phyloP scores from a whole-genome alignment of 2,113 vertebrate species.

The Cebus imitator region DNA sequence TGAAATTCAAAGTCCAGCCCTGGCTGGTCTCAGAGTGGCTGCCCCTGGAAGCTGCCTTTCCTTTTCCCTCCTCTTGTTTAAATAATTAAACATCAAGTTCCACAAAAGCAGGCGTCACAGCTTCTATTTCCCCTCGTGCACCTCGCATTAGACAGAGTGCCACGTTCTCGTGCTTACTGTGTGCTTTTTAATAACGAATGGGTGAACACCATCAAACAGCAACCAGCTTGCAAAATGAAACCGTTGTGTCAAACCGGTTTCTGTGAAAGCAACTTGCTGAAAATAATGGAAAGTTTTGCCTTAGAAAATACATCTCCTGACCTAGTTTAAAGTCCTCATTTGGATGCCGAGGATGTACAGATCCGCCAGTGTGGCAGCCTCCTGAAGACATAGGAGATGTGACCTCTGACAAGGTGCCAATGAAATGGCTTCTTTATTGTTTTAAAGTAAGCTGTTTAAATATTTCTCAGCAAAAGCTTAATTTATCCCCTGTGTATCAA shows the following conservation, averaged over 20 bases:
- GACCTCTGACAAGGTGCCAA: background rate
- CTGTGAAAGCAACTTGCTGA: background rate
- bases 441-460: slow-evolving; percentile 48
- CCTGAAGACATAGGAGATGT: slow-evolving; percentile 8
- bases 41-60: background rate
- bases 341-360: background rate
- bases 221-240: background rate
- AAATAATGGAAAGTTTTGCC: background rate
- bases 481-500: slow-evolving; percentile 19
- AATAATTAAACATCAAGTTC: background rate
- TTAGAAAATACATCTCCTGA: background rate
- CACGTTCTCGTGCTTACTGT: background rate
- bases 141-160: background rate
- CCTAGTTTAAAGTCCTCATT: background rate
- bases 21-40: background rate
- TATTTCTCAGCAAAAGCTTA: slow-evolving; percentile 56
- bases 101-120: background rate
- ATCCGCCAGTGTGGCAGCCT: background rate
- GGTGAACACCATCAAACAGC: background rate
- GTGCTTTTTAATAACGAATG: background rate
- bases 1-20: background rate
- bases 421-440: slow-evolving; percentile 44
- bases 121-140: background rate
- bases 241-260: background rate
- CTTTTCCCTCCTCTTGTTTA: background rate